phyloP scores from a whole-genome alignment of 2,888 invertebrate species.

The Tenthredo notha region DNA sequence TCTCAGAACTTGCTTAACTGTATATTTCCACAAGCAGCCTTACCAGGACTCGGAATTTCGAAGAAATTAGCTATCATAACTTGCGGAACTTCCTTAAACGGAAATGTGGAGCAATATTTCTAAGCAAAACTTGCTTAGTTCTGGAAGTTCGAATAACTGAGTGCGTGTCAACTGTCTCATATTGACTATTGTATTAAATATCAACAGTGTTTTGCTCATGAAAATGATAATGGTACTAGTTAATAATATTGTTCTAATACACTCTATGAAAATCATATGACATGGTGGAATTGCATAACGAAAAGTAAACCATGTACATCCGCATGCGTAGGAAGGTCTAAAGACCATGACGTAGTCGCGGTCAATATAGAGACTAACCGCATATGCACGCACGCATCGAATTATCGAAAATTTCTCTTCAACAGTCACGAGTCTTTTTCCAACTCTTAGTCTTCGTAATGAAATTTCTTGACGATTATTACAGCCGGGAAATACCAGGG shows the following conservation, averaged over 20 bases:
- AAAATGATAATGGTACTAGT: neutral
- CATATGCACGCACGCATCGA: neutral
- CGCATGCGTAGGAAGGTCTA: neutral
- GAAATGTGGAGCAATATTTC: neutral
- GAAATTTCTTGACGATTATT: neutral
- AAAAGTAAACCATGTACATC: neutral
- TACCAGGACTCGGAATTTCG: neutral
- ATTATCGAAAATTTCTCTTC: slow-evolving; percentile 16
- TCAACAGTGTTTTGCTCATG: neutral
- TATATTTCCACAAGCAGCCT: neutral
- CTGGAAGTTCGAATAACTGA: neutral
- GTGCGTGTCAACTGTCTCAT: neutral
- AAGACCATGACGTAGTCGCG: neutral
- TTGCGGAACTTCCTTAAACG: neutral
- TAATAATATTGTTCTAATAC: neutral
- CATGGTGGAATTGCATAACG: neutral
- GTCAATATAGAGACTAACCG: neutral
- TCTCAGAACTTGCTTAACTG: neutral
- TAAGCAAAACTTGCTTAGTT: neutral
- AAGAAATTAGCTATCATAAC: neutral
- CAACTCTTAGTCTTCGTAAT: neutral
- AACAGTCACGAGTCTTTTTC: neutral
- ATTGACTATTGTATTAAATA: neutral
- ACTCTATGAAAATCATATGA: neutral
- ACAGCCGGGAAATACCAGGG: neutral